Conservation (phyloP, 1,140 invertebrate genomes). For the Homalodisca vitripennis region DNA sequence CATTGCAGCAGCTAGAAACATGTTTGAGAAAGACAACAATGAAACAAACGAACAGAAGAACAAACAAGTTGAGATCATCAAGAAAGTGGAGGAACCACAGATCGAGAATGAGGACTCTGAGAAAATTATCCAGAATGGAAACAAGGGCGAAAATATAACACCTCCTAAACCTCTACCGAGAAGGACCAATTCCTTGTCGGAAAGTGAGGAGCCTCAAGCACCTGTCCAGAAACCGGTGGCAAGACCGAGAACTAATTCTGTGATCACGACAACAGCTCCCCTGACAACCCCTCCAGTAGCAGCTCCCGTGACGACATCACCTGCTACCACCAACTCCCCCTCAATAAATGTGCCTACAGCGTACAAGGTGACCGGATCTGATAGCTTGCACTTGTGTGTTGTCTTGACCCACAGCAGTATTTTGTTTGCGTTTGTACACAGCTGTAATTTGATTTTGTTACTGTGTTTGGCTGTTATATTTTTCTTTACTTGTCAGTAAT, state of each 20-base stretch:
- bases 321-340: constrained; percentile 36
- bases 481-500: too few species aligned
- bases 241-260: constrained; percentile 53
- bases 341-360: neutral
- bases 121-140: constrained; percentile 41
- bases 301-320: constrained; percentile 11
- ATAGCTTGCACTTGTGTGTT: too few species aligned
- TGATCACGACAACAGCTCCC: constrained; percentile 10
- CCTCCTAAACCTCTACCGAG: constrained; percentile 75
- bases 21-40: constrained; percentile 37
- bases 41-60: constrained; percentile 40
- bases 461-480: too few species aligned
- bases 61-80: constrained; percentile 28
- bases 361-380: too few species aligned
- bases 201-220: constrained; percentile 46
- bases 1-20: constrained; percentile 27
- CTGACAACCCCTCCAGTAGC: neutral
- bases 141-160: constrained; percentile 29
- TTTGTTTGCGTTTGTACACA: too few species aligned
- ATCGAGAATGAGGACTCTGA: constrained; percentile 40
- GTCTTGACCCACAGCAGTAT: too few species aligned
- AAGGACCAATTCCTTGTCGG: constrained; percentile 62
- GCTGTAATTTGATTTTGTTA: too few species aligned
- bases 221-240: constrained; percentile 66
- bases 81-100: constrained; percentile 37